phyloP scores from a whole-genome alignment of 1,140 invertebrate genomes.

The Pantala flavescens region DNA sequence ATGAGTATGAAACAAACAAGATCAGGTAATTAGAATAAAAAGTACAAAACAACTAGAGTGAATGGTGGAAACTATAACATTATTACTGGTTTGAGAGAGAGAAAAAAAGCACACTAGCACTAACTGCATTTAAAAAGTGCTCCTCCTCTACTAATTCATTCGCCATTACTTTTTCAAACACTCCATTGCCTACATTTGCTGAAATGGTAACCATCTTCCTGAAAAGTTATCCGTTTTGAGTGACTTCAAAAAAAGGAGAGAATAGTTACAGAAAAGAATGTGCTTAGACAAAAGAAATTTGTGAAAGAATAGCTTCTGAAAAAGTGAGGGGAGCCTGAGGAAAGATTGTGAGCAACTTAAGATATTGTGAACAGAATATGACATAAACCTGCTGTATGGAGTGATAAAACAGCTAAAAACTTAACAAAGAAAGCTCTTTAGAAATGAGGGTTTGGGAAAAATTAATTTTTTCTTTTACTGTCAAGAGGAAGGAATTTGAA shows the following conservation, averaged over 20 bases:
- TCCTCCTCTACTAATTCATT: neutral
- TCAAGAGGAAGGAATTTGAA: constrained; percentile 9
- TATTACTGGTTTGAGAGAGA: neutral
- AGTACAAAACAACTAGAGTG: neutral
- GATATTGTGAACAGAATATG: neutral
- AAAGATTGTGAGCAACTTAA: neutral
- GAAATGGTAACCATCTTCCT: neutral
- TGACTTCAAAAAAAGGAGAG: neutral
- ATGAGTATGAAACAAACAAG: neutral
- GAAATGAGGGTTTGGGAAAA: too few species aligned
- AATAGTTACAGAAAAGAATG: neutral
- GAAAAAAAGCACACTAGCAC: constrained; percentile 1
- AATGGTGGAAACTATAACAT: neutral
- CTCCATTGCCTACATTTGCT: neutral
- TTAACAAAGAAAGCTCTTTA: too few species aligned
- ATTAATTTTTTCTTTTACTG: neutral
- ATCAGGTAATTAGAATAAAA: neutral
- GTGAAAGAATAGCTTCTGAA: neutral
- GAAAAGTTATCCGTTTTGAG: neutral
- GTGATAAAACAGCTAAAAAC: too few species aligned
- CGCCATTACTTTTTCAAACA: neutral
- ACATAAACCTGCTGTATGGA: too few species aligned
- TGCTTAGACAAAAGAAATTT: neutral
- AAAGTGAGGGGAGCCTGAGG: neutral
- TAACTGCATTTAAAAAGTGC: neutral